Evolutionary conservation across 2,888 invertebrate genomes (phyloP), one percentile per base, ranked within the genome.

Genomic region (Eupithecia vulgata): DNA sequence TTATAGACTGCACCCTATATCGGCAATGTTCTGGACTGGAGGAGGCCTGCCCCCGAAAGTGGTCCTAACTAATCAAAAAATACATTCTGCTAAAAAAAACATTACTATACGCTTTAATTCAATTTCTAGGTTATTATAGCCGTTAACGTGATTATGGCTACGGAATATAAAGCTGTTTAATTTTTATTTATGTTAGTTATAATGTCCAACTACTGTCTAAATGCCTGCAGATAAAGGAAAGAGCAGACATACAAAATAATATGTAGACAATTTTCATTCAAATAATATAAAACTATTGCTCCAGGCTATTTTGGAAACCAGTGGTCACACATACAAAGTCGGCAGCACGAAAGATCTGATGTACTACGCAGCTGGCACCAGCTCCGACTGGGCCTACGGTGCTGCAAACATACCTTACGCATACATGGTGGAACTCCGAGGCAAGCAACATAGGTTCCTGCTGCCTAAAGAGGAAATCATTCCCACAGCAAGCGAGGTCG

Each of bases 321-420:
- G 82, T 68, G 91, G 91, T 1, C 88, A 86, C 74, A 93, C 88
- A 0, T 94, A 93, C 85, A 92, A 90, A 84, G 94, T 94, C 0
- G 94, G 94, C 25, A 91, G 93, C 76, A 93, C 94, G 0, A 94
- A 91, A 59, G 94, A 94, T 75, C 85, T 94, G 8, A 94, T 94
- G 94, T 94, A 94, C 82, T 94, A 87, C 78, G 88, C 94, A 1
- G 77, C 90, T 0, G 94, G 94, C 0, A 93, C 88, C 65, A 93
- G 94, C 80, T 85, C 84, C 0, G 94, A 94, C 72, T 94, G 94
- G 94, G 91, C 91, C 67, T 94, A 94, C 76, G 93, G 84, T 0
- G 85, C 85, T 5, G 88, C 89, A 5, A 88, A 87, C 66, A 90
- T 94, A 35, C 91, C 90, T 0, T 94, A 88, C 82, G 88, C 90